Base-by-base conservation (phyloP, 1,140 invertebrate genomes). In the Plodia interpunctella region DNA sequence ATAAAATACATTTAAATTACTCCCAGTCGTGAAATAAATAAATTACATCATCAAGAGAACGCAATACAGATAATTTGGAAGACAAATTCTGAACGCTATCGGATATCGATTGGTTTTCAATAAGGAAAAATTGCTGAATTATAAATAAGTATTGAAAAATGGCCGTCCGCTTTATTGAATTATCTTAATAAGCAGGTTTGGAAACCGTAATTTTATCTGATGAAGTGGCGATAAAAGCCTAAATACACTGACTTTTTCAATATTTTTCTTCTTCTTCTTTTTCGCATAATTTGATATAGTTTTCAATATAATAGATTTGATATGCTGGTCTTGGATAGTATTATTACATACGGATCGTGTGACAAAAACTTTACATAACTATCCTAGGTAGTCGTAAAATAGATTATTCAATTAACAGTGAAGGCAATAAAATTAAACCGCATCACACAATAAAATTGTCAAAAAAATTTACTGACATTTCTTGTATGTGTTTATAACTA, bases 71-170 rank as follows among this genome's bases (percentile, higher is more conserved):
- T 44, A 44, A 44, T 44, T 44, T 44, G n/a, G 2, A 44, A 44
- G 38, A 17, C 38, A 44, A 44, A 44, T 3, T 44, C n/a, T 44
- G 13, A 44, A n/a, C 15, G 13, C 38, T 15, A 44, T 15, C 38
- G 38, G 15, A 44, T 44, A 44, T 44, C 15, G 38, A 44, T 44
- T 44, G n/a, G n/a, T 10, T 44, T 44, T 44, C 38, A 44, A 44
- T 44, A 15, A 44, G 38, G 38, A 44, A 44, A 44, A 44, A 44
- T 15, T 44, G 13, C 15, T 15, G n/a, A 44, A 44, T 44, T n/a
- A n/a, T n/a, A 15, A 44, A n/a, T n/a, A 15, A 44, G 38, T 17
- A 44, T 44, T 44, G 13, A 44, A 44, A 44, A 15, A 44, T 6
- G 38, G 38, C 38, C 15, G 32, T 3, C 32, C 8, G 38, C n/a